These are phyloP conservation scores for Drosophila cognata DNA, from an alignment of 2,888 invertebrate species.

Conservation along the genomic window DNA sequence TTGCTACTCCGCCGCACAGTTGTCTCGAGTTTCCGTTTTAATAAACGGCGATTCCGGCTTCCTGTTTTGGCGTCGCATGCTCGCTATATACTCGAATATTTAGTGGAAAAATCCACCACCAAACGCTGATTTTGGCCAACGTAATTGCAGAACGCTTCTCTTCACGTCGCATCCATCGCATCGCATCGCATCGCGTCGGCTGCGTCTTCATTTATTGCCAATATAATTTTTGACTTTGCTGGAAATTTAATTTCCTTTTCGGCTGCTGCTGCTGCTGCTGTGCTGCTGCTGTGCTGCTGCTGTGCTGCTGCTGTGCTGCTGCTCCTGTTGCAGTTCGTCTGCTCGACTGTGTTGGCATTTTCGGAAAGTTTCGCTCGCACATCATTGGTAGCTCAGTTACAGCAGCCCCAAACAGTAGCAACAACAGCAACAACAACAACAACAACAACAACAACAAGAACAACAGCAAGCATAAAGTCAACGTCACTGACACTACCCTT, in stretches of 20 bases:
- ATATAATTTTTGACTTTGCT: constrained; percentile 82
- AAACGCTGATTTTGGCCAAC: constrained; percentile 13
- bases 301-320: constrained; percentile 16
- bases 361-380: constrained; percentile 49
- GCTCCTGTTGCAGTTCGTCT: constrained; percentile 22
- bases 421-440: constrained; percentile 4
- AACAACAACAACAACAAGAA: constrained; percentile 5
- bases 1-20: constrained; percentile 61
- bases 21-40: constrained; percentile 82
- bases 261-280: constrained; percentile 22
- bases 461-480: constrained; percentile 22
- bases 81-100: constrained; percentile 39
- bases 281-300: constrained; percentile 17
- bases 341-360: constrained; percentile 48
- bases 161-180: constrained; percentile 26
- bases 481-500: constrained; percentile 61
- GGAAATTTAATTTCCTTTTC: constrained; percentile 83
- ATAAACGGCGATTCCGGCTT: constrained; percentile 82
- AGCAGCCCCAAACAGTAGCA: not conserved
- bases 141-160: constrained; percentile 65
- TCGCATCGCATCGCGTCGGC: constrained; percentile 48
- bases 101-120: constrained; percentile 36
- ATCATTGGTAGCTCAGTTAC: constrained; percentile 26
- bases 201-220: constrained; percentile 78
- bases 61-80: constrained; percentile 68